Percentiles rank a stretch among this genome's conserved stretches.
Evolutionary conservation across 2,113 vertebrate species (phyloP).

Genomic region (Ceuthmochares aereus): DNA sequence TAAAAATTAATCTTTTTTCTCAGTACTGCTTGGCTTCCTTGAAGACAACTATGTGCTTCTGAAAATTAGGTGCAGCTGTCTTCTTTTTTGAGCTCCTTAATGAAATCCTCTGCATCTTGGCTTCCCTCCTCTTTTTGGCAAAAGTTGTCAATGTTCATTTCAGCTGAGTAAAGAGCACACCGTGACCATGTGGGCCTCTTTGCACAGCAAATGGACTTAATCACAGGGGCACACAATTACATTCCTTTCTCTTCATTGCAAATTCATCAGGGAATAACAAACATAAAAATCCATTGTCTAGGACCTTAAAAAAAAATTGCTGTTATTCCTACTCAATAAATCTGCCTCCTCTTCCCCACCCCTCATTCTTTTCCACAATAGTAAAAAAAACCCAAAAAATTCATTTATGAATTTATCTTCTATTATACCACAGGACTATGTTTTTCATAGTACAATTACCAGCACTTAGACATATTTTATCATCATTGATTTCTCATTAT

Average conservation of each 20-base stretch:
- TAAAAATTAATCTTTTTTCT: neutral
- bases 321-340: neutral
- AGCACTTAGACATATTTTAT: neutral
- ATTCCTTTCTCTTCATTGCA: slow-evolving; percentile 47
- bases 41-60: slow-evolving; percentile 29
- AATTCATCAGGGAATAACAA: slow-evolving; percentile 41
- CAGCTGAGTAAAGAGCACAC: neutral
- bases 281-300: slow-evolving; percentile 50
- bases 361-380: neutral
- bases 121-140: slow-evolving; percentile 22
- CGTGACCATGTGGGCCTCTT: neutral
- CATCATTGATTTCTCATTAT: neutral
- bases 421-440: neutral
- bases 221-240: slow-evolving; percentile 33
- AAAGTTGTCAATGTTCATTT: neutral
- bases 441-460: neutral
- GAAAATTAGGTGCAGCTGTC: slow-evolving; percentile 60
- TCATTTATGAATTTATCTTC: neutral
- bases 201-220: slow-evolving; percentile 49
- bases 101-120: neutral
- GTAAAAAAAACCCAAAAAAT: neutral
- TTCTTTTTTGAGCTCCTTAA: neutral
- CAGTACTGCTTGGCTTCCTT: neutral
- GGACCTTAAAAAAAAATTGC: neutral
- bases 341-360: neutral